Evolutionary conservation across 2,113 vertebrate species (phyloP), one percentile per base, ranked within the genome.

Genomic region (Fulmarus glacialis): DNA sequence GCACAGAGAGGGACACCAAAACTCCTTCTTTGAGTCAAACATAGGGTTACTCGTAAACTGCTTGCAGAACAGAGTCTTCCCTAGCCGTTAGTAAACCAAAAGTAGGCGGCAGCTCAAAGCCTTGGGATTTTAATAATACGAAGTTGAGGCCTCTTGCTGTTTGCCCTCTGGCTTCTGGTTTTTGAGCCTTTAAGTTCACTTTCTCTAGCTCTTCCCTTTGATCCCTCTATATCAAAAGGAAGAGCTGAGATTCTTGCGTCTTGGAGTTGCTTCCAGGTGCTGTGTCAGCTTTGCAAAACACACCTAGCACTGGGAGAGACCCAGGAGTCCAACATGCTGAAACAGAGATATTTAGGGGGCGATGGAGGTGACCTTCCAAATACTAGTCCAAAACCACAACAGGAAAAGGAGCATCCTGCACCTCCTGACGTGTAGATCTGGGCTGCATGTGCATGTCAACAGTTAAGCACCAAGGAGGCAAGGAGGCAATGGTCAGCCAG

Each of bases 121-220:
- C 56, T 75, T 75, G n/a, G 53, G 27, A 78, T 53, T 88, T 74
- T 70, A 93, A 80, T 43, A 95, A 58, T 4, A 47, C 0, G 2
- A 83, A 71, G 14, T 3, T 45, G 45, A 29, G 14, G 30, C 21
- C 8, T 81, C 59, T 86, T 67, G 20, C 32, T 50, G 50, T 78
- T 84, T 78, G 45, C 38, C 42, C 90, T 81, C 71, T 81, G 50
- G 12, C 42, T 92, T 81, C 71, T 81, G 50, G 12, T 34, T 80
- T 97, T 86, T 68, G 32, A 96, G 64, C n/a, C 48, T 92, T 95
- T 83, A 63, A 66, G 38, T 91, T 78, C 59, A 4, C 73, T 83
- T 91, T 87, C 75, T 89, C 11, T 71, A 63, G n/a, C 59, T 95
- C 34, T 89, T 95, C 17, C 42, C 80, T 97, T 92, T 90, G 75